These are phyloP conservation scores for Dipus sagitta DNA, from an alignment of 2,797 vertebrate species.

Conservation along the genomic window DNA sequence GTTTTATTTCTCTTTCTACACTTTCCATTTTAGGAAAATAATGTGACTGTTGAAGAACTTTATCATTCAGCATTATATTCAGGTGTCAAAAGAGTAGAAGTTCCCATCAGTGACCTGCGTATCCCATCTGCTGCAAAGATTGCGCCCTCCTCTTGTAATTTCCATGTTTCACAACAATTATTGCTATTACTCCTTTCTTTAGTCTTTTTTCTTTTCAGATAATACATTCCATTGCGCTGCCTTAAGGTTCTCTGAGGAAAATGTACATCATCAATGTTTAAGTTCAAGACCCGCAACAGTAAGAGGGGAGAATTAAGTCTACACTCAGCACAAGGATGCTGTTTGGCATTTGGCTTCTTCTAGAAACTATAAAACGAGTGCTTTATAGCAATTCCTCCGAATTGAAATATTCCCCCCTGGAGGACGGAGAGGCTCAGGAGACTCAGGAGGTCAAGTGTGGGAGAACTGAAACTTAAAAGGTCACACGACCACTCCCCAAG, in stretches of 20 bases:
- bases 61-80: background rate
- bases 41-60: background rate
- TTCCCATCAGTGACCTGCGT: background rate
- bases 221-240: background rate
- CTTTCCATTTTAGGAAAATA: background rate
- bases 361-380: background rate
- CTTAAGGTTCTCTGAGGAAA: conserved; percentile 11
- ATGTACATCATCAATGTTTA: background rate
- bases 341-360: background rate
- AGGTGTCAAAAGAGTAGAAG: background rate
- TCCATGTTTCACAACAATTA: background rate
- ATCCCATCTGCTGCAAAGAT: background rate
- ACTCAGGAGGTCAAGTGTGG: no score
- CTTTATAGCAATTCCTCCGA: no score
- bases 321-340: background rate
- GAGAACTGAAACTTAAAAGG: no score
- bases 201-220: background rate
- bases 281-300: background rate
- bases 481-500: no score
- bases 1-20: conserved; percentile 25
- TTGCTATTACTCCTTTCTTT: background rate
- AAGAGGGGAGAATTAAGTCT: background rate
- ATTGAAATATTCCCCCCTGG: no score
- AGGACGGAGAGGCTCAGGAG: no score
- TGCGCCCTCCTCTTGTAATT: background rate